These are phyloP conservation scores for Lacanobia oleracea DNA, from an alignment of 2,888 invertebrate genomes.

Conservation along the genomic window DNA sequence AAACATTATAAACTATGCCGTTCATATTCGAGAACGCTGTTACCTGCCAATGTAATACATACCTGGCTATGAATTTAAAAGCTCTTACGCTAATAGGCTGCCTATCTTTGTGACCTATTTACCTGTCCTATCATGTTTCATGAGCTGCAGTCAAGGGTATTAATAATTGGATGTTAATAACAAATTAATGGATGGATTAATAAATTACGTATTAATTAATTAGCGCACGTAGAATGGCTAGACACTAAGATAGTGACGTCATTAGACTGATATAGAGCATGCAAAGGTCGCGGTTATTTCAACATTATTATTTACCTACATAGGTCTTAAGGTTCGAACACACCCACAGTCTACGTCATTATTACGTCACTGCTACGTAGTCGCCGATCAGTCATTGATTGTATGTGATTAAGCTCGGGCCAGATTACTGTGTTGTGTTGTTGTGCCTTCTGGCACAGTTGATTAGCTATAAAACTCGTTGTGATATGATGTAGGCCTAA, in stretches of 20 bases:
- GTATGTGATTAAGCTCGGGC: background rate
- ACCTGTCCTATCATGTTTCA: constrained; percentile 29
- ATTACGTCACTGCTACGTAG: background rate
- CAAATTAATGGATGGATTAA: background rate
- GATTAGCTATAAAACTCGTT: too few species aligned
- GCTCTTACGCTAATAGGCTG: constrained; percentile 61
- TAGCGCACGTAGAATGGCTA: constrained; percentile 7
- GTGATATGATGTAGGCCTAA: too few species aligned
- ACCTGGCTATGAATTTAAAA: constrained; percentile 56
- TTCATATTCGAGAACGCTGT: constrained; percentile 14
- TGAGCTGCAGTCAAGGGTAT: constrained; percentile 32
- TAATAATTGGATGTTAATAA: constrained; percentile 34
- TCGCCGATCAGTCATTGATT: background rate
- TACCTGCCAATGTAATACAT: constrained; percentile 43
- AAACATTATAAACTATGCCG: constrained; percentile 35
- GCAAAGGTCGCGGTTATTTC: constrained; percentile 7
- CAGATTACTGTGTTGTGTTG: too few species aligned
- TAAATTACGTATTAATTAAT: constrained; percentile 28
- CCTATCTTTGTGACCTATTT: constrained; percentile 61
- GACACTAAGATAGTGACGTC: constrained; percentile 27
- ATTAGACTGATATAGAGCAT: background rate
- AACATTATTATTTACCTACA: background rate
- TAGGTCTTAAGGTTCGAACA: too few species aligned
- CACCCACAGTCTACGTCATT: background rate
- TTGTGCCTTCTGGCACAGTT: too few species aligned